phyloP scores from a whole-genome alignment of 2,888 invertebrate species.

The Pelosia muscerda region DNA sequence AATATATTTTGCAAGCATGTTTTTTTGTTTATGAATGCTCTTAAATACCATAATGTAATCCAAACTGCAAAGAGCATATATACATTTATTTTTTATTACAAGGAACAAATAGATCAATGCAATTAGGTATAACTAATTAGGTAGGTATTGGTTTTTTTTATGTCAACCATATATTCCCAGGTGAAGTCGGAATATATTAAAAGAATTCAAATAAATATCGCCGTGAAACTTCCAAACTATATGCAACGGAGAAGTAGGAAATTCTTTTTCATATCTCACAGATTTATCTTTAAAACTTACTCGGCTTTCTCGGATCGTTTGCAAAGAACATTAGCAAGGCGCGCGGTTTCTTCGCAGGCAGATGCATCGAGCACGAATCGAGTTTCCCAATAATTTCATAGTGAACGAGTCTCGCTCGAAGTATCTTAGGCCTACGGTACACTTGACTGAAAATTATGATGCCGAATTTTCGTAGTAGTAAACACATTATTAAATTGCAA shows the following conservation, averaged over 20 bases:
- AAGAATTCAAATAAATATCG: constrained; percentile 46
- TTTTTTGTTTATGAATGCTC: neutral
- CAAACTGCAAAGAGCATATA: neutral
- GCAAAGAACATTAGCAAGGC: constrained; percentile 72
- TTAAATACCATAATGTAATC: neutral
- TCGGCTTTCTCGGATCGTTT: constrained; percentile 73
- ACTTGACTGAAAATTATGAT: neutral
- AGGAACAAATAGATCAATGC: neutral
- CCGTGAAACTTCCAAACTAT: constrained; percentile 54
- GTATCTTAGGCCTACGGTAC: constrained; percentile 46
- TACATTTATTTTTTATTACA: neutral
- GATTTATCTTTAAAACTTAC: constrained; percentile 81
- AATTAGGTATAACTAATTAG: too few relatives aligned
- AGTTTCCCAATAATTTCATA: constrained; percentile 85
- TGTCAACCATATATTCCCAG: too few relatives aligned
- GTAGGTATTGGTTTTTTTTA: too few relatives aligned
- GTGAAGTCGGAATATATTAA: neutral
- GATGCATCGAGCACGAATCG: constrained; percentile 84
- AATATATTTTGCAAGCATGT: constrained; percentile 50
- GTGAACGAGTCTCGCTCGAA: constrained; percentile 73
- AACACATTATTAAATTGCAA: neutral
- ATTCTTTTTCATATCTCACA: constrained; percentile 65
- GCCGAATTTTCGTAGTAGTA: neutral
- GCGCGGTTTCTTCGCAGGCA: constrained; percentile 63
- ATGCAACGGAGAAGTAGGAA: constrained; percentile 64